Evolutionary conservation across 2,113 vertebrate species (phyloP).

Genomic region (Pipra filicauda): DNA sequence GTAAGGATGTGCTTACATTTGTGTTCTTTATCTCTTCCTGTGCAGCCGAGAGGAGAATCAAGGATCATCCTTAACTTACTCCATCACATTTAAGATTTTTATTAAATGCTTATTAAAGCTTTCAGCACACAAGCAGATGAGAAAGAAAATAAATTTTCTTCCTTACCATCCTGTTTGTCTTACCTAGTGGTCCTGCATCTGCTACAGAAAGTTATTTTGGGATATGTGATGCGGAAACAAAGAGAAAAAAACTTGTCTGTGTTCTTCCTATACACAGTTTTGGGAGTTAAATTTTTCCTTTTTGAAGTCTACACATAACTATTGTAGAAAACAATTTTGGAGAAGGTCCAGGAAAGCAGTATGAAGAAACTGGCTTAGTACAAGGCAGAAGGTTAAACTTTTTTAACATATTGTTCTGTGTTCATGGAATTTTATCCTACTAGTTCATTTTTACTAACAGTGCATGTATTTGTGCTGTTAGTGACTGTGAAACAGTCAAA

Average conservation of each 20-base stretch:
- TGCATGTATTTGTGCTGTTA: background rate
- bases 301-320: background rate
- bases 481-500: background rate
- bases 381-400: background rate
- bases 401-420: background rate
- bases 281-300: background rate
- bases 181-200: background rate
- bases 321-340: background rate
- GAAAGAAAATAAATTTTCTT: background rate
- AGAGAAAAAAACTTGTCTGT: background rate
- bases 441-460: background rate
- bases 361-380: background rate
- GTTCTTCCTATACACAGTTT: background rate
- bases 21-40: background rate
- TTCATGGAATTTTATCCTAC: background rate
- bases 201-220: background rate
- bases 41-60: background rate
- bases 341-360: background rate
- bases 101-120: background rate
- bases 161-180: background rate
- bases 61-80: background rate
- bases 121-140: background rate
- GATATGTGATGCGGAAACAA: background rate
- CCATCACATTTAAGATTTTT: background rate
- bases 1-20: background rate